Percentiles rank a stretch among this genome's conserved stretches.
phyloP scores from a whole-genome alignment of 92 coral and sea anemone species.

The Parazoanthus atlanticus region DNA sequence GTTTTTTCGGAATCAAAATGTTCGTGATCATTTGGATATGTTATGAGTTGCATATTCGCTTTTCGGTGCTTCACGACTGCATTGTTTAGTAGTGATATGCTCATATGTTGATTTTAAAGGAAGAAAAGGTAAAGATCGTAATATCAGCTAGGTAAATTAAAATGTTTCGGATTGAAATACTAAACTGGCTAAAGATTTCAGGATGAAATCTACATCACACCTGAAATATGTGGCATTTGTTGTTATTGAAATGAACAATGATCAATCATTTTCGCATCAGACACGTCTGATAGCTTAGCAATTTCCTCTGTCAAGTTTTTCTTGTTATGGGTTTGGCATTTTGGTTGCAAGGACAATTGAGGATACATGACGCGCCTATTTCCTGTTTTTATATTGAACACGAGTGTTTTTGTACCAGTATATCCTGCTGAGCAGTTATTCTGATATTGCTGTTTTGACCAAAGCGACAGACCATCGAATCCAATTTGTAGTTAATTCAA shows the following conservation, averaged over 20 bases:
- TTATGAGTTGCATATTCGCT: conserved; percentile 4
- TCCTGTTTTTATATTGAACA: conserved; percentile 27
- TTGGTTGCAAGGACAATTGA: conserved; percentile 21
- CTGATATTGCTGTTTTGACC: conserved; percentile 11
- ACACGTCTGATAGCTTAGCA: background rate
- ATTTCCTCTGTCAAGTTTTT: conserved; percentile 11
- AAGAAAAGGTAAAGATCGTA: background rate
- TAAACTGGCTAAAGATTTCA: background rate
- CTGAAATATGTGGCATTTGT: background rate
- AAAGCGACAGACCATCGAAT: background rate
- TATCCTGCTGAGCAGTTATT: conserved; percentile 4
- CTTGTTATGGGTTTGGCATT: conserved; percentile 29
- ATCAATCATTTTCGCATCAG: background rate
- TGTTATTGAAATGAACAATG: background rate
- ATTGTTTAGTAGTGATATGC: background rate
- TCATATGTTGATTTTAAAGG: background rate
- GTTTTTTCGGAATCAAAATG: background rate
- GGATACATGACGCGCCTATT: conserved; percentile 35
- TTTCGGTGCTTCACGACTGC: conserved; percentile 1
- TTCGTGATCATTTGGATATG: background rate
- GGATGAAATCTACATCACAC: background rate
- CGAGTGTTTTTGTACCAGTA: conserved; percentile 4
- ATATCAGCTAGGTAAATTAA: background rate
- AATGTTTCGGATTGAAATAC: conserved; percentile 6
- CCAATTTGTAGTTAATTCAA: background rate